Conservation (phyloP, 2,888 invertebrate genomes). For the Macrosiphum euphorbiae region DNA sequence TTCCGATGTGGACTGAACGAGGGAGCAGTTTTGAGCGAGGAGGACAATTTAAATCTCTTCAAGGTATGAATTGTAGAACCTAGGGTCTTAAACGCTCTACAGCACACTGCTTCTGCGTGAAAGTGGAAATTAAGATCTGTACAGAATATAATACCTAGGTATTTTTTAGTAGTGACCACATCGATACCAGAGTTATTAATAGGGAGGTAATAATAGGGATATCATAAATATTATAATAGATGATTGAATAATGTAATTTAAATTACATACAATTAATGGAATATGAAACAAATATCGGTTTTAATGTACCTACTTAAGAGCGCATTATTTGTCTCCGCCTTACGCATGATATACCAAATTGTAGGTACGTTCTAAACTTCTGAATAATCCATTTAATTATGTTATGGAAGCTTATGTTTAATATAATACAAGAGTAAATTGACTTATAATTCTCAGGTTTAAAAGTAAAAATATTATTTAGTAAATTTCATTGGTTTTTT, state of each 20-base stretch:
- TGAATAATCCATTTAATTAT: background rate
- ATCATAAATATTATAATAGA: too few relatives aligned
- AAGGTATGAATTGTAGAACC: background rate
- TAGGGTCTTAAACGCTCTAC: too few relatives aligned
- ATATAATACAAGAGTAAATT: background rate
- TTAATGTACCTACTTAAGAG: background rate
- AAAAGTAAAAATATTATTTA: background rate
- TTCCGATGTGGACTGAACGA: background rate
- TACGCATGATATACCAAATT: background rate
- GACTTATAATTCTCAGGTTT: background rate
- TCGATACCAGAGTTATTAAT: too few relatives aligned
- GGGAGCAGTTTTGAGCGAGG: background rate
- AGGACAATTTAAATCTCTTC: background rate
- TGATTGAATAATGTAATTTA: background rate
- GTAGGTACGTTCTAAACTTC: background rate
- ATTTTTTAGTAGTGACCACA: too few relatives aligned
- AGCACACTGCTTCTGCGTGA: too few relatives aligned
- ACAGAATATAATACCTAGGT: too few relatives aligned
- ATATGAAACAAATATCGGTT: background rate
- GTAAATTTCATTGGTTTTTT: background rate
- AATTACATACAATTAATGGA: background rate
- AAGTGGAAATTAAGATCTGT: too few relatives aligned
- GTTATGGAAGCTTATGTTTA: background rate
- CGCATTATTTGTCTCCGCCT: background rate
- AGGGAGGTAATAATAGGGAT: too few relatives aligned